Conservation (phyloP, 1,140 invertebrate genomes). For the Holcopasites calliopsidis region DNA sequence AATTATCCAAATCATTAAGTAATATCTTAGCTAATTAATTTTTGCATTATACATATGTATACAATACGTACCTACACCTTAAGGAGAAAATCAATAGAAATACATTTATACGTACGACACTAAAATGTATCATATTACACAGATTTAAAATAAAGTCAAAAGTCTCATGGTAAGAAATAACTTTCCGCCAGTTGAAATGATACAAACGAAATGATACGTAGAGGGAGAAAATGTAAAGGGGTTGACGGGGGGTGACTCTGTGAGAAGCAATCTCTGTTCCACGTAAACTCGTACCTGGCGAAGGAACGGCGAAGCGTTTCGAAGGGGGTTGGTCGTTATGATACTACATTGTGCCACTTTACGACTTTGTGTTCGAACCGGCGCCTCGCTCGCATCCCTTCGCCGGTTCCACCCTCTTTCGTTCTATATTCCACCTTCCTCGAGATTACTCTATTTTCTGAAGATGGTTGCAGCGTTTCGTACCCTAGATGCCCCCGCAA, state of each 20-base stretch:
- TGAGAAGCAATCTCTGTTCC: slow-evolving; percentile 28
- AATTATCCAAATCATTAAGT: no score
- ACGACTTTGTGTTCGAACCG: slow-evolving; percentile 55
- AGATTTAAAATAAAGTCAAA: no score
- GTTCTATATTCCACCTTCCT: slow-evolving; percentile 12
- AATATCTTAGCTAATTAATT: no score
- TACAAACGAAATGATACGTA: neutral
- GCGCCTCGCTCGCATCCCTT: slow-evolving; percentile 26
- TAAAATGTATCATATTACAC: no score
- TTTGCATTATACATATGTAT: no score
- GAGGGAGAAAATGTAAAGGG: neutral
- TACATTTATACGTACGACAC: no score
- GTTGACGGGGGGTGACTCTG: neutral
- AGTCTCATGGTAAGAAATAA: neutral
- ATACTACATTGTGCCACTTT: slow-evolving; percentile 60
- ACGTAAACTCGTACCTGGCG: slow-evolving; percentile 2
- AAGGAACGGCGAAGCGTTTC: slow-evolving; percentile 8
- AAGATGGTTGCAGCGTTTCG: slow-evolving; percentile 27
- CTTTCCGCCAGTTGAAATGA: neutral
- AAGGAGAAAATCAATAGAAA: no score
- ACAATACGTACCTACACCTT: no score
- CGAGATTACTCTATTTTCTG: slow-evolving; percentile 45
- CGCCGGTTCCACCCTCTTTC: slow-evolving; percentile 7
- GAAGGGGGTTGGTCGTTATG: slow-evolving; percentile 46
- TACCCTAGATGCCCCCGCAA: neutral